phyloP scores from a whole-genome alignment of 2,888 invertebrate genomes.

The Dinocampus coccinellae region DNA sequence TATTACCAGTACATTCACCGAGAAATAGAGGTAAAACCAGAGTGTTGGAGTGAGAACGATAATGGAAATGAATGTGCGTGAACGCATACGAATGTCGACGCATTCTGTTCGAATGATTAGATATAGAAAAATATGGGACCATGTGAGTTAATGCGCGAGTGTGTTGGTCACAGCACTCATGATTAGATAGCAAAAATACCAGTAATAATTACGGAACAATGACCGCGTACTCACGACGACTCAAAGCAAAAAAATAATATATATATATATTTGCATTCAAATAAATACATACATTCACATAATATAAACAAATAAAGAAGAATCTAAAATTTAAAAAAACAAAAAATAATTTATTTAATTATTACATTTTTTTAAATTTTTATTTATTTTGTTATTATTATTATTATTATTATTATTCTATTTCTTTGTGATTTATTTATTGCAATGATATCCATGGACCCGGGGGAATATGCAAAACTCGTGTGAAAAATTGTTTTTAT shows the following conservation, averaged over 20 bases:
- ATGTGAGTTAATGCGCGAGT: neutral
- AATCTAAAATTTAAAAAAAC: neutral
- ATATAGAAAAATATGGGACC: constrained; percentile 31
- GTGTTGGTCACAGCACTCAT: constrained; percentile 6
- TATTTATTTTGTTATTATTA: no score
- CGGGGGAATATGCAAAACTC: neutral
- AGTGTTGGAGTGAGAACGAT: no score
- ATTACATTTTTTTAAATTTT: no score
- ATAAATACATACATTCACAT: neutral
- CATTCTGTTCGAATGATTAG: constrained; percentile 21
- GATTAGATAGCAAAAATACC: constrained; percentile 52
- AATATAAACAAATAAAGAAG: neutral
- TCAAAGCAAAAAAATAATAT: neutral
- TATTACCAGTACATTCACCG: constrained; percentile 21
- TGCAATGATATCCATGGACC: neutral
- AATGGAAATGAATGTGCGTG: constrained; percentile 4
- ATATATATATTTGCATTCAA: neutral
- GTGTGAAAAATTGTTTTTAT: neutral
- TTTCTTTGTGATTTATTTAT: no score
- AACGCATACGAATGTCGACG: constrained; percentile 24
- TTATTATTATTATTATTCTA: no score
- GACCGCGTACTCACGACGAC: constrained; percentile 47
- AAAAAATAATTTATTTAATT: neutral
- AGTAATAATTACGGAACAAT: constrained; percentile 55
- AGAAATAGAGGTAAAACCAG: no score